Evolutionary conservation across 2,113 vertebrate species (phyloP).

Genomic region (Eretmochelys imbricata): DNA sequence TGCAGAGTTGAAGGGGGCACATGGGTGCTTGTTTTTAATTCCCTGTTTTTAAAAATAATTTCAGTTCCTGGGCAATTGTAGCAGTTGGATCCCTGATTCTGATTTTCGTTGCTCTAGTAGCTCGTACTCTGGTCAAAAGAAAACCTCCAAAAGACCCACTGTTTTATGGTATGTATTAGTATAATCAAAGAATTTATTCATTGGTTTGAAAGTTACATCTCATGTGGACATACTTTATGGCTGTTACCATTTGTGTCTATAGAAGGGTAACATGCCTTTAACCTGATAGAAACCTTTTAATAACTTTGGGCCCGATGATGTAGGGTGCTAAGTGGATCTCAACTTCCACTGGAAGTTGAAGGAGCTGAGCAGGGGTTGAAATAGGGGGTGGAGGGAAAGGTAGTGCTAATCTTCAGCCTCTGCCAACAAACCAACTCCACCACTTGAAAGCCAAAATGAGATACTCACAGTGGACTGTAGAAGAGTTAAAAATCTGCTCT

Average conservation of each 20-base stretch:
- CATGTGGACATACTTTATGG: rapidly evolving
- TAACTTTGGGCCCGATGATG: not conserved
- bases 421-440: not conserved
- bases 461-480: not conserved
- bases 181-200: not conserved
- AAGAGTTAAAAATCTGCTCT: not conserved
- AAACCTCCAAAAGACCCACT: constrained; percentile 89
- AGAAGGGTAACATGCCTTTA: not conserved
- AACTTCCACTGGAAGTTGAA: not conserved
- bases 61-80: constrained; percentile 85
- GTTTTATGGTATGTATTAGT: constrained; percentile 86
- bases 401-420: not conserved
- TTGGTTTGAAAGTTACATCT: not conserved
- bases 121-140: constrained; percentile 83
- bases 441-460: not conserved
- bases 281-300: not conserved
- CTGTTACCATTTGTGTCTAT: not conserved
- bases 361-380: not conserved
- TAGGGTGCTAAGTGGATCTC: not conserved
- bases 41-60: constrained; percentile 9
- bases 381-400: not conserved
- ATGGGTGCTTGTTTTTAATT: not conserved
- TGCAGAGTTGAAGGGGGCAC: not conserved
- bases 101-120: constrained; percentile 80
- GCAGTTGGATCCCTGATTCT: constrained; percentile 83